Evolutionary conservation across 1,140 invertebrate species (phyloP).

Genomic region (Dendrolimus punctatus): DNA sequence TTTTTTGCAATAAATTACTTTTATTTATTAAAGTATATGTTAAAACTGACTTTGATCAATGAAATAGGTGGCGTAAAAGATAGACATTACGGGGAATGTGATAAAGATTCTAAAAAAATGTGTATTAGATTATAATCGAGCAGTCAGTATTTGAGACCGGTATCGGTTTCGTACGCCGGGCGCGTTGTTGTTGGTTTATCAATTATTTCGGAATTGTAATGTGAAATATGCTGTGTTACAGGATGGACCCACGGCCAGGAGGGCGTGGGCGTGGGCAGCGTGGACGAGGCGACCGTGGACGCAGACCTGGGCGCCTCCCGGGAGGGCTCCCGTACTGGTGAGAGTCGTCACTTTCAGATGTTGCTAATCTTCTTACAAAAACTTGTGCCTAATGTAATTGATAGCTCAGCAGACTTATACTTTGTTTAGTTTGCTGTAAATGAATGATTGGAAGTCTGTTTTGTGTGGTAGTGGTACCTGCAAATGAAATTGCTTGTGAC

Average conservation of each 20-base stretch:
- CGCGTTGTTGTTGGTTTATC: no score
- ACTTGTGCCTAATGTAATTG: not conserved
- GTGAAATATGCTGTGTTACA: slow-evolving; percentile 17
- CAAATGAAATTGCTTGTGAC: no score
- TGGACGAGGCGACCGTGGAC: slow-evolving; percentile 47
- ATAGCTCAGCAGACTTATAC: not conserved
- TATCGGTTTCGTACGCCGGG: no score
- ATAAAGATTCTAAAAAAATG: not conserved
- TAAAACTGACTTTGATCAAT: not conserved
- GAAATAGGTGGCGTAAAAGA: slow-evolving; percentile 1
- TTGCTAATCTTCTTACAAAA: not conserved
- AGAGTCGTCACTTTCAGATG: slow-evolving; percentile 7
- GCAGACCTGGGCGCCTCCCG: slow-evolving; percentile 52
- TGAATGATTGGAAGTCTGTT: not conserved
- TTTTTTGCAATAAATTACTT: not conserved
- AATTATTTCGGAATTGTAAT: no score
- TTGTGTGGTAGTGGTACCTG: no score
- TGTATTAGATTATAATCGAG: not conserved
- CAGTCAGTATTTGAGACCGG: not conserved
- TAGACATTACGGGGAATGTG: not conserved
- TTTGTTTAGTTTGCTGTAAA: not conserved
- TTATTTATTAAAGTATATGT: not conserved
- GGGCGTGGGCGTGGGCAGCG: slow-evolving; percentile 24
- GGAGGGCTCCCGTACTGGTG: slow-evolving; percentile 55
- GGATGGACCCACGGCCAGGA: slow-evolving; percentile 37